A percentile compares a stretch with the other conserved stretches of the same genome.
These are phyloP conservation scores for Patiria pectinifera DNA, from an alignment of 53 echinoderm and acorn worm species.

Conservation along the genomic window DNA sequence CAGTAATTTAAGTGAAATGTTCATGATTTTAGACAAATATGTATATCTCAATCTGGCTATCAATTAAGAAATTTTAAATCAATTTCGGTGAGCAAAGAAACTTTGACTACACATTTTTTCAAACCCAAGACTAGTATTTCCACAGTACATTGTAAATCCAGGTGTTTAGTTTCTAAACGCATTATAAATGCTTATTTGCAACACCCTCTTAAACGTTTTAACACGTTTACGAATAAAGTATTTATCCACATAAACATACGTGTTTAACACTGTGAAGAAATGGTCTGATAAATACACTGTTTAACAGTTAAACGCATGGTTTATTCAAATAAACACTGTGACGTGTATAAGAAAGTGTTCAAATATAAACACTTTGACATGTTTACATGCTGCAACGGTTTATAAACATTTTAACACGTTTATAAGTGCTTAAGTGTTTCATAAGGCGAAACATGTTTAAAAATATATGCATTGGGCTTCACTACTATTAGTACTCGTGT, in stretches of 20 bases:
- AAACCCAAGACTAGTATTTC: no score
- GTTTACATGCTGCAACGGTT: neutral
- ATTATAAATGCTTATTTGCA: neutral
- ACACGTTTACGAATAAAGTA: neutral
- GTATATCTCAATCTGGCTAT: no score
- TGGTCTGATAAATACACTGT: neutral
- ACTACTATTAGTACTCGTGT: no score
- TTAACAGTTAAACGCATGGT: neutral
- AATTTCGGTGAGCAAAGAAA: no score
- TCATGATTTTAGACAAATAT: no score
- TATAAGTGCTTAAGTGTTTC: no score
- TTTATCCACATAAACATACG: neutral
- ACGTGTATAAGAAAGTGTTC: neutral
- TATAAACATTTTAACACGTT: no score
- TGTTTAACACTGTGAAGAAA: neutral
- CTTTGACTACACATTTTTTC: no score
- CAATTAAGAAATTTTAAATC: no score
- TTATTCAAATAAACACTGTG: neutral
- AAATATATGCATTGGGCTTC: no score
- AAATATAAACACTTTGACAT: slow-evolving; percentile 16
- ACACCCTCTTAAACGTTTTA: neutral
- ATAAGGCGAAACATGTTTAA: no score
- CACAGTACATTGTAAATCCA: slow-evolving; percentile 25
- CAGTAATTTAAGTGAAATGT: no score
- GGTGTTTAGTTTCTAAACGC: slow-evolving; percentile 3